Evolutionary conservation across 1,140 invertebrate genomes (phyloP).

Genomic region (Papilio aristodemus): DNA sequence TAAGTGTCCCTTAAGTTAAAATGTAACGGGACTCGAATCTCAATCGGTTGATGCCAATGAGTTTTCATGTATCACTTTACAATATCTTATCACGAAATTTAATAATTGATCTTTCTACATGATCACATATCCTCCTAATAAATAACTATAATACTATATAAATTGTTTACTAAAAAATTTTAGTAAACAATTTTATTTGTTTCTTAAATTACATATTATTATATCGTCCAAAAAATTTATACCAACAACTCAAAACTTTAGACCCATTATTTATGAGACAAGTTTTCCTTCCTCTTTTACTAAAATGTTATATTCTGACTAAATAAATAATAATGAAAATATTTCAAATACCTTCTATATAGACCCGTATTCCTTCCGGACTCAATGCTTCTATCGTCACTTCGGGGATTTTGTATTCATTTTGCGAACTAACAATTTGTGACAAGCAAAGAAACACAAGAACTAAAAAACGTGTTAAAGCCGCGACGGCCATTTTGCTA

Average conservation of each 20-base stretch:
- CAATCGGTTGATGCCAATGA: background rate
- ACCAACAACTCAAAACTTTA: too few species aligned
- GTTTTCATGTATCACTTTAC: conserved; percentile 1
- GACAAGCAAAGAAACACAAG: background rate
- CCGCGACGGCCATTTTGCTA: conserved; percentile 29
- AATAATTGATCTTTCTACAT: too few species aligned
- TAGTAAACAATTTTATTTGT: too few species aligned
- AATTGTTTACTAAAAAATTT: too few species aligned
- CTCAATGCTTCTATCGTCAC: conserved; percentile 44
- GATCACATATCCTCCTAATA: background rate
- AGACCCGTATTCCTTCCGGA: conserved; percentile 44
- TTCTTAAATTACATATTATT: too few species aligned
- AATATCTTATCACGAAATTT: too few species aligned
- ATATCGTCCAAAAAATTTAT: too few species aligned
- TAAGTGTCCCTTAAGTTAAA: too few species aligned
- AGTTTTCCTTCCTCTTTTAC: background rate
- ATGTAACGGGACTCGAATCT: background rate
- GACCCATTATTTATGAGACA: background rate
- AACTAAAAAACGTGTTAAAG: background rate
- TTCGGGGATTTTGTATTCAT: conserved; percentile 36
- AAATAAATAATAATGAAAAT: background rate
- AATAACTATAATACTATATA: too few species aligned
- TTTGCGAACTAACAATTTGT: conserved; percentile 33
- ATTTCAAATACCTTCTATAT: conserved; percentile 46
- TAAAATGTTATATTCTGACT: background rate